Evolutionary conservation across 2,888 invertebrate genomes (phyloP).

Genomic region (Sarcophaga variegata): DNA sequence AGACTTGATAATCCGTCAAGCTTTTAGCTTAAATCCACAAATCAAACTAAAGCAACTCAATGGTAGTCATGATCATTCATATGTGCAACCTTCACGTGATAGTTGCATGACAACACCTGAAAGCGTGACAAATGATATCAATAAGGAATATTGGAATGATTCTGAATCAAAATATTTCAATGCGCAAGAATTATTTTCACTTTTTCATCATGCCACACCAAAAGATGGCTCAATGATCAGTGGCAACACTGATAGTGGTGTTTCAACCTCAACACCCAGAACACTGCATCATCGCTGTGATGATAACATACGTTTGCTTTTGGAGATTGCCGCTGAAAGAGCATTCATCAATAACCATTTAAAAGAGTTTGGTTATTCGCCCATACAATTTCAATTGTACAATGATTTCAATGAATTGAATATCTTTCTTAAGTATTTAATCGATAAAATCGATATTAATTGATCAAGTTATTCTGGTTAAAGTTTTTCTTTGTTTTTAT

Average conservation of each 20-base stretch:
- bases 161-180: conserved; percentile 47
- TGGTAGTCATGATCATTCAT: conserved; percentile 12
- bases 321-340: conserved; percentile 65
- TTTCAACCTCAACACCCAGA: conserved; percentile 40
- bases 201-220: conserved; percentile 22
- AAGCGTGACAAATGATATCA: neutral
- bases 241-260: conserved; percentile 51
- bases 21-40: conserved; percentile 49
- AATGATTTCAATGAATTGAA: conserved; percentile 63
- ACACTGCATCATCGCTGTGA: neutral
- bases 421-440: conserved; percentile 63
- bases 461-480: conserved; percentile 30
- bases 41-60: conserved; percentile 21
- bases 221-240: conserved; percentile 4
- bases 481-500: conserved; percentile 8
- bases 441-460: conserved; percentile 39
- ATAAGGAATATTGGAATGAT: neutral
- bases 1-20: conserved; percentile 46
- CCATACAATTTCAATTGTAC: conserved; percentile 62
- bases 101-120: neutral
- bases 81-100: neutral
- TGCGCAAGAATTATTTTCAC: conserved; percentile 26
- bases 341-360: conserved; percentile 67
- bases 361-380: conserved; percentile 58
- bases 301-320: conserved; percentile 29